A percentile compares a stretch with the other conserved stretches of the same genome.
Conservation (phyloP, 2,888 invertebrate genomes). For the Plebejus anna region DNA sequence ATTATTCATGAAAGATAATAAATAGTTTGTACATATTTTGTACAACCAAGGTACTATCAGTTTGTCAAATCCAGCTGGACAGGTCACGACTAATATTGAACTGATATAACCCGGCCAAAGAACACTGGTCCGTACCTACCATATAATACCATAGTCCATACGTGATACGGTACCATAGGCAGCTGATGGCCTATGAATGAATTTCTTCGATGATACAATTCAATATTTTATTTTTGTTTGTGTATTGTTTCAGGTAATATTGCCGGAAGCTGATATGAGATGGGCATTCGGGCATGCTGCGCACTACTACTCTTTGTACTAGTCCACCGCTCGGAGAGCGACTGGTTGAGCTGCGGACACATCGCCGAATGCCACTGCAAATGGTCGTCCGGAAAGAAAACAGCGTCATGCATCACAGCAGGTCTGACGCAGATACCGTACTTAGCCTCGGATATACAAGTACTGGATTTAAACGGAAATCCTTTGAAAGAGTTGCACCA, state of each 20-base stretch:
- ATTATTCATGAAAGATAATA: no score
- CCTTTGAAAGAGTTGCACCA: conserved; percentile 84
- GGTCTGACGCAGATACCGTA: conserved; percentile 86
- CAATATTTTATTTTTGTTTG: background rate
- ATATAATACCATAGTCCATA: no score
- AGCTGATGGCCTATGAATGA: background rate
- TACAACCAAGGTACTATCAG: no score
- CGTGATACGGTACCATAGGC: no score
- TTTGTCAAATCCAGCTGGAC: no score
- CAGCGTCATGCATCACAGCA: conserved; percentile 89
- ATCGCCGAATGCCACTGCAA: conserved; percentile 89
- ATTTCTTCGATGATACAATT: background rate
- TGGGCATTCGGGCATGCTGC: conserved; percentile 63
- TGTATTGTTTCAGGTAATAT: conserved; percentile 59
- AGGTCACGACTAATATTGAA: no score
- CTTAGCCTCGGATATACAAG: conserved; percentile 77
- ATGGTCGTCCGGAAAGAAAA: conserved; percentile 95
- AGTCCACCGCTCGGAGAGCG: conserved; percentile 66
- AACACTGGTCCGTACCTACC: no score
- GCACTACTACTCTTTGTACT: conserved; percentile 53
- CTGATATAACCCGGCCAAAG: no score
- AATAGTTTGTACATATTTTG: no score
- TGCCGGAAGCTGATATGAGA: conserved; percentile 55
- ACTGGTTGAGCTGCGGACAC: conserved; percentile 92
- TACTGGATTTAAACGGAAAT: conserved; percentile 90